phyloP scores from a whole-genome alignment of 2,888 invertebrate genomes.

The Temnothorax rugatulus region DNA sequence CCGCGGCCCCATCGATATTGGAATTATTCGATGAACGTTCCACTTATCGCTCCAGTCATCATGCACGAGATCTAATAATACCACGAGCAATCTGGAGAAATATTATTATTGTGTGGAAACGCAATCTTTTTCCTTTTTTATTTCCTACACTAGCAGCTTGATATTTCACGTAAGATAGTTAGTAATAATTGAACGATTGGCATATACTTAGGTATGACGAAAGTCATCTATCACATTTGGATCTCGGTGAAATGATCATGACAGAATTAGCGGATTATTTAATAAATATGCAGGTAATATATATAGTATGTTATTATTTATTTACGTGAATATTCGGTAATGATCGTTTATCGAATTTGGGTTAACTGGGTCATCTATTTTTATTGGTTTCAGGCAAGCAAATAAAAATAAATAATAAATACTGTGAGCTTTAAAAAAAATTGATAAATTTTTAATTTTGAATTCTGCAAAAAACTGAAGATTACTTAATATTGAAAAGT shows the following conservation, averaged over 20 bases:
- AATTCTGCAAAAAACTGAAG: neutral
- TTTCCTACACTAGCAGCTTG: neutral
- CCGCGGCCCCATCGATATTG: slow-evolving; percentile 15
- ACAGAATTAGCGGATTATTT: neutral
- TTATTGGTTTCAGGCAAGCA: neutral
- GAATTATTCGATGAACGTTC: slow-evolving; percentile 17
- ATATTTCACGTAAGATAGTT: neutral
- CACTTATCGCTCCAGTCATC: neutral
- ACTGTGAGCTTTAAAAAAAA: neutral
- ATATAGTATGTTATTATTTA: neutral
- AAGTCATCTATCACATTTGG: neutral
- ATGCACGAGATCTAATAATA: neutral
- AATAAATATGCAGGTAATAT: neutral
- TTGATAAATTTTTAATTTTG: neutral
- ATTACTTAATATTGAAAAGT: neutral
- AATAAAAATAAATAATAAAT: neutral
- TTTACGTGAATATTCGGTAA: neutral
- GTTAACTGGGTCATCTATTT: neutral
- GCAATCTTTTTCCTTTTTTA: neutral
- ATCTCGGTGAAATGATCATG: neutral
- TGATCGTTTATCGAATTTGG: neutral
- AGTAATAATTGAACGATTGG: slow-evolving; percentile 10
- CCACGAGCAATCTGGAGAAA: neutral
- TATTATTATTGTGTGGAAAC: slow-evolving; percentile 11
- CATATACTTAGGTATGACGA: neutral